Evolutionary conservation across 1,140 invertebrate genomes (phyloP).

Genomic region (Protaetia brevitarsis): DNA sequence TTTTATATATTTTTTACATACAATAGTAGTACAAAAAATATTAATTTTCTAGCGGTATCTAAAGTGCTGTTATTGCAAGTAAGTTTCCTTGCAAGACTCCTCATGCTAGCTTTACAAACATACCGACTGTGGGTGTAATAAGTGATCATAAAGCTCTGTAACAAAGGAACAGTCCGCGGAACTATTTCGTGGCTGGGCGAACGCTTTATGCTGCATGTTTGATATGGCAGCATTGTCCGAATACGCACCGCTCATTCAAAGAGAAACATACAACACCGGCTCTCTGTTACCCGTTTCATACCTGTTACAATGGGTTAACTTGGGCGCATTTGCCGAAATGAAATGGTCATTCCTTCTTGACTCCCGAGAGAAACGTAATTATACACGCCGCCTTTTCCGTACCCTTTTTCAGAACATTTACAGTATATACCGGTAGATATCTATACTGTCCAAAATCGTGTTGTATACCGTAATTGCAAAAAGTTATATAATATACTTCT

Average conservation of each 20-base stretch:
- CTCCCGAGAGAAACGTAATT: slow-evolving; percentile 1
- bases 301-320: slow-evolving; percentile 18
- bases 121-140: background rate
- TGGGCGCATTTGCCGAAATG: slow-evolving; percentile 1
- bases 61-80: too few species aligned
- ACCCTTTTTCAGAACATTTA: slow-evolving; percentile 11
- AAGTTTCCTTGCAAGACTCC: too few species aligned
- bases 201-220: slow-evolving; percentile 15
- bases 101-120: too few species aligned
- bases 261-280: background rate
- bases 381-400: background rate
- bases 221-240: slow-evolving; percentile 21
- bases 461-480: too few species aligned
- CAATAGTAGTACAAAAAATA: too few species aligned
- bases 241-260: background rate
- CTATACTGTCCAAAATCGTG: too few species aligned
- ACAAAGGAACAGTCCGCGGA: slow-evolving; percentile 8
- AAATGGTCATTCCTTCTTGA: background rate
- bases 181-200: slow-evolving; percentile 17
- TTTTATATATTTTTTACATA: too few species aligned
- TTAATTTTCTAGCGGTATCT: too few species aligned
- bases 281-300: slow-evolving; percentile 14
- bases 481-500: too few species aligned
- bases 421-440: too few species aligned
- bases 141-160: background rate